phyloP scores from a whole-genome alignment of 2,888 invertebrate species.

The Drosophila putrida region DNA sequence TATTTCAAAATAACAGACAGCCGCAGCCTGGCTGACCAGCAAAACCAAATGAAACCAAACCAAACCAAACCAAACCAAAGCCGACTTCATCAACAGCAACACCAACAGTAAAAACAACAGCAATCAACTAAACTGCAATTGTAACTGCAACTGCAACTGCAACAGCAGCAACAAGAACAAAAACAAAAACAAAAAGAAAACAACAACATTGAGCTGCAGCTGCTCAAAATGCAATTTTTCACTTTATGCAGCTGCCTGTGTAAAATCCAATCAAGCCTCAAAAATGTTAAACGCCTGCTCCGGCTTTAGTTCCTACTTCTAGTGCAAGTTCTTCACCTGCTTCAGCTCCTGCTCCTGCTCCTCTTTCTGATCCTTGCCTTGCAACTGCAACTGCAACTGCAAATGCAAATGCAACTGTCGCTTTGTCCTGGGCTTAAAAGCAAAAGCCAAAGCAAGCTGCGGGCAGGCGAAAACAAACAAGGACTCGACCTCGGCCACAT shows the following conservation, averaged over 20 bases:
- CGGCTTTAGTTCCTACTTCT: conserved; percentile 35
- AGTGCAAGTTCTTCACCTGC: conserved; percentile 9
- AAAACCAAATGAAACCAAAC: conserved; percentile 76
- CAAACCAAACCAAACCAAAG: conserved; percentile 73
- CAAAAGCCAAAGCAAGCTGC: conserved; percentile 78
- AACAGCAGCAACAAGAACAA: conserved; percentile 25
- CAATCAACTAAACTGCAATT: conserved; percentile 42
- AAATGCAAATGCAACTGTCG: conserved; percentile 15
- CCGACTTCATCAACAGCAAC: conserved; percentile 81
- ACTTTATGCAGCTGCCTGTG: conserved; percentile 63
- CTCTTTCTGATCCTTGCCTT: conserved; percentile 9
- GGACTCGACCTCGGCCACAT: conserved; percentile 12
- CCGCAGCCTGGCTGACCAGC: conserved; percentile 61
- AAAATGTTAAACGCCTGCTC: conserved; percentile 77
- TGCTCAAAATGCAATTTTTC: conserved; percentile 81
- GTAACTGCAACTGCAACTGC: conserved; percentile 28
- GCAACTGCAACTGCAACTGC: conserved; percentile 4
- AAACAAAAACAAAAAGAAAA: conserved; percentile 24
- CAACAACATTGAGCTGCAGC: conserved; percentile 53
- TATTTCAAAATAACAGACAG: conserved; percentile 79
- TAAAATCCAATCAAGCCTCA: conserved; percentile 82
- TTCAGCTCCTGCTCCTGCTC: conserved; percentile 14
- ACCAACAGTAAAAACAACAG: conserved; percentile 62
- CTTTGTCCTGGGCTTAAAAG: conserved; percentile 53
- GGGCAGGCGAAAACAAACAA: conserved; percentile 69